Conservation (phyloP, 1,140 invertebrate species). For the Yoshiicerus persimilis region DNA sequence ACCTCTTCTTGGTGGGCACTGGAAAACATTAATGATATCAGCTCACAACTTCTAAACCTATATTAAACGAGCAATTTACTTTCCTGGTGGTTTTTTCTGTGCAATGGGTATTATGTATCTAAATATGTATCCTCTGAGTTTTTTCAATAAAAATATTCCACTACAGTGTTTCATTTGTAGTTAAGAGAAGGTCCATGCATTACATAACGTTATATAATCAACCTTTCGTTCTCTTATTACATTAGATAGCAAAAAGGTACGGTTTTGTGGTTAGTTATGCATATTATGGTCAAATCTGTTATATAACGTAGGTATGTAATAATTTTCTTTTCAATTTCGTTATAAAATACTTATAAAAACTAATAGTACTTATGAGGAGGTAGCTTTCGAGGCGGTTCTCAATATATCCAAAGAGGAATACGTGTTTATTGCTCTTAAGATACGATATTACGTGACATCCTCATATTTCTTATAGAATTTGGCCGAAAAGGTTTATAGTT, state of each 20-base stretch:
- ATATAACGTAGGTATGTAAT: too few relatives aligned
- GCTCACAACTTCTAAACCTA: neutral
- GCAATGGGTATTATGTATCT: neutral
- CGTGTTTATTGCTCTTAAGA: neutral
- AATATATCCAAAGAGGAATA: neutral
- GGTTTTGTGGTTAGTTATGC: neutral
- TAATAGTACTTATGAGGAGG: too few relatives aligned
- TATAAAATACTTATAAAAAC: too few relatives aligned
- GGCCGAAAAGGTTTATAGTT: too few relatives aligned
- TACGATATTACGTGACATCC: too few relatives aligned
- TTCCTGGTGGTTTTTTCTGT: neutral
- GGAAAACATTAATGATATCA: neutral
- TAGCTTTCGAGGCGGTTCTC: neutral
- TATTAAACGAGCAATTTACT: neutral
- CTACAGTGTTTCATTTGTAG: too few relatives aligned
- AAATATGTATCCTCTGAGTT: neutral
- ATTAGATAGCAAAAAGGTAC: neutral
- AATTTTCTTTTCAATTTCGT: too few relatives aligned
- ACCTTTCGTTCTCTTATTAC: neutral
- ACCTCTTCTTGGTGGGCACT: too few relatives aligned
- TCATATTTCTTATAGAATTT: too few relatives aligned
- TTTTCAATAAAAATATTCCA: too few relatives aligned
- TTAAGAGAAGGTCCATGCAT: too few relatives aligned
- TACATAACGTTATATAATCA: too few relatives aligned
- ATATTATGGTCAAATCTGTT: neutral